phyloP scores from a whole-genome alignment of 2,888 invertebrate genomes.

The Melipona bicolor region DNA sequence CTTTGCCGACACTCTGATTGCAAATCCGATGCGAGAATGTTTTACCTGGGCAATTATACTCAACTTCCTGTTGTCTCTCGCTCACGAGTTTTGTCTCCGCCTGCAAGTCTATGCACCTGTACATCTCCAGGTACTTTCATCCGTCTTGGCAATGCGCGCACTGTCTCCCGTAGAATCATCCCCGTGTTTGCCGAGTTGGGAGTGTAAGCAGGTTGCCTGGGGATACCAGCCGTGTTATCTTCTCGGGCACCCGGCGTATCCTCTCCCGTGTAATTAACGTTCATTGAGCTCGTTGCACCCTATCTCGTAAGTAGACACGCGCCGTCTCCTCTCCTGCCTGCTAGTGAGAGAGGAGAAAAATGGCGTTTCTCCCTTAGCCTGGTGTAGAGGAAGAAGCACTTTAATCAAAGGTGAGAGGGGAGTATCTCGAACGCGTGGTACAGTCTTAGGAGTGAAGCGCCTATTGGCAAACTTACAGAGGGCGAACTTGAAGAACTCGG shows the following conservation, averaged over 20 bases:
- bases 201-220: constrained; percentile 47
- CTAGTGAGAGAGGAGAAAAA: constrained; percentile 36
- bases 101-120: constrained; percentile 64
- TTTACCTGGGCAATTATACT: constrained; percentile 35
- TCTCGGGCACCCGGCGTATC: constrained; percentile 44
- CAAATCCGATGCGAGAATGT: constrained; percentile 18
- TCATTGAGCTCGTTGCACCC: constrained; percentile 60
- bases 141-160: constrained; percentile 47
- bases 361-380: constrained; percentile 42
- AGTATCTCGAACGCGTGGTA: constrained; percentile 77
- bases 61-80: constrained; percentile 40
- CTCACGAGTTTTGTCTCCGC: constrained; percentile 57
- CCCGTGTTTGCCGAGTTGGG: constrained; percentile 22
- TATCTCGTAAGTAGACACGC: constrained; percentile 64
- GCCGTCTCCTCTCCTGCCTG: constrained; percentile 58
- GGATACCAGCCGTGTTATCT: constrained; percentile 24
- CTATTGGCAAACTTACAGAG: constrained; percentile 86
- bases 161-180: constrained; percentile 58
- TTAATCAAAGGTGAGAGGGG: constrained; percentile 64
- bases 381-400: constrained; percentile 49
- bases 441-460: constrained; percentile 76
- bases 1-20: not conserved
- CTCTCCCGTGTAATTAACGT: constrained; percentile 36
- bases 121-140: constrained; percentile 42
- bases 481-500: constrained; percentile 89